Evolutionary conservation across 1,140 invertebrate species (phyloP).

Genomic region (Macrobrachium rosenbergii): DNA sequence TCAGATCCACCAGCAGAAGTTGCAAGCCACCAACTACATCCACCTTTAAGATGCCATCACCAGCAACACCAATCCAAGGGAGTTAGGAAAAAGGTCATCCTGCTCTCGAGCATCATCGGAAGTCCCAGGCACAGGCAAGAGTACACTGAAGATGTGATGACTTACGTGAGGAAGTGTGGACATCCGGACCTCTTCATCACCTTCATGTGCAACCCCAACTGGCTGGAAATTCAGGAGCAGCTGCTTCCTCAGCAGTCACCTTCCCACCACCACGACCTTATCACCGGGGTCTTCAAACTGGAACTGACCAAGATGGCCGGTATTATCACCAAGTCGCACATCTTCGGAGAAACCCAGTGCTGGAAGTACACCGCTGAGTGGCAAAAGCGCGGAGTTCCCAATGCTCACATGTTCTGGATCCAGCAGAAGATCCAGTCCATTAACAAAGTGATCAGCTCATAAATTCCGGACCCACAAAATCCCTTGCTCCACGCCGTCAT

Average conservation of each 20-base stretch:
- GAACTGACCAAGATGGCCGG: slow-evolving; percentile 66
- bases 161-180: slow-evolving; percentile 68
- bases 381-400: slow-evolving; percentile 72
- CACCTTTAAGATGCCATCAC: not conserved
- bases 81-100: slow-evolving; percentile 67
- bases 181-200: slow-evolving; percentile 72
- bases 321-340: slow-evolving; percentile 68
- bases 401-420: not conserved
- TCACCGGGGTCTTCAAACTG: not conserved
- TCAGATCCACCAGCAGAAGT: no score
- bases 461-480: not conserved
- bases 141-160: slow-evolving; percentile 71
- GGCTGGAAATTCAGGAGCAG: slow-evolving; percentile 69
- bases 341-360: slow-evolving; percentile 61
- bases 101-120: slow-evolving; percentile 71
- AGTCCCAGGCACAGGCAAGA: slow-evolving; percentile 71
- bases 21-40: no score
- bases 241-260: slow-evolving; percentile 66
- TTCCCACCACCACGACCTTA: not conserved
- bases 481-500: not conserved
- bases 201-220: slow-evolving; percentile 72
- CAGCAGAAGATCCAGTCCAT: not conserved
- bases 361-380: slow-evolving; percentile 72
- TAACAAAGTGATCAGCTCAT: not conserved
- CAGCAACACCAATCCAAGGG: not conserved